Conservation (phyloP, 2,113 vertebrate genomes). For the Archilochus colubris region DNA sequence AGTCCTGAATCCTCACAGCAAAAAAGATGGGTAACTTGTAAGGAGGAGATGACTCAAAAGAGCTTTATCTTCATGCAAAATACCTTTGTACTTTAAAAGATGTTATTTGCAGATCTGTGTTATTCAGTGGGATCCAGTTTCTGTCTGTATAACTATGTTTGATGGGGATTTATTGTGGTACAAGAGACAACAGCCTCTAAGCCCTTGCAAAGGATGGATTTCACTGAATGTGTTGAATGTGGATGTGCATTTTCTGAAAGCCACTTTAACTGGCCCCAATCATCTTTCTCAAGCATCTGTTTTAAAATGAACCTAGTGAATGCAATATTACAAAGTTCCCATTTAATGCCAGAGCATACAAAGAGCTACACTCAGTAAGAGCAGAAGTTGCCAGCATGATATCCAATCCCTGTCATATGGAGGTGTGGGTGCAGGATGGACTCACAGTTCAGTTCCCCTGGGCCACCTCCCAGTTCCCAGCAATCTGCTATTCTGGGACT, state of each 20-base stretch:
- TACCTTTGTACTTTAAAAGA: not conserved
- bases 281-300: not conserved
- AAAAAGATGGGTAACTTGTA: not conserved
- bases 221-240: not conserved
- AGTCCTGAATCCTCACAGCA: not conserved
- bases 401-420: fast-evolving
- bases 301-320: not conserved
- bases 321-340: not conserved
- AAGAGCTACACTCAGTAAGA: not conserved
- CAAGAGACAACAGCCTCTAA: not conserved
- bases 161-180: not conserved
- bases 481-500: not conserved
- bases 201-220: not conserved
- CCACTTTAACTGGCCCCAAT: not conserved
- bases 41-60: not conserved
- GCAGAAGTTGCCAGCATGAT: not conserved
- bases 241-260: not conserved
- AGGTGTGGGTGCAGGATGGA: not conserved
- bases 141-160: not conserved
- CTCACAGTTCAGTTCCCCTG: not conserved
- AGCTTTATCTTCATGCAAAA: not conserved
- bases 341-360: not conserved
- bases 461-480: not conserved
- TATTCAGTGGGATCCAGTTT: not conserved
- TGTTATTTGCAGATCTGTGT: not conserved